Base-by-base conservation (phyloP, 1,140 invertebrate species). In the Drosophila tropicalis region DNA sequence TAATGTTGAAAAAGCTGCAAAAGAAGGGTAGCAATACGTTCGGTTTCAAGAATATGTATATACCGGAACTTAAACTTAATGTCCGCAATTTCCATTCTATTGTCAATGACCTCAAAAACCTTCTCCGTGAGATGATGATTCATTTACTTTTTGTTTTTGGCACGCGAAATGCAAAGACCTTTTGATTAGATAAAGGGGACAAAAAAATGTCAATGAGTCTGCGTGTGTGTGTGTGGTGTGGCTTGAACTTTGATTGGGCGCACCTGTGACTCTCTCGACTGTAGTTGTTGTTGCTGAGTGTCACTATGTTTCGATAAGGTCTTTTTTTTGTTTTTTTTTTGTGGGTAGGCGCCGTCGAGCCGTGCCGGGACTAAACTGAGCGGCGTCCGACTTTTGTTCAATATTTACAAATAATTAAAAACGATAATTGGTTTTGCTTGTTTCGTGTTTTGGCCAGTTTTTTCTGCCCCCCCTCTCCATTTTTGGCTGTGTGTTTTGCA, bases 371-470 rank as follows among this genome's bases (percentile, higher is more conserved):
- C 34, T 12, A 36, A 39, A 13, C 36, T 12, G 36, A 39, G 12
- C 36, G 10, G 36, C 36, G 36, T 39, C 25, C 66, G 41, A 70
- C 66, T 65, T 76, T 54, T 51, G 44, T 54, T 63, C 60, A 85
- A 86, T 85, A 85, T 85, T 86, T 85, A 66, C 82, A 76, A 76
- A 79, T 81, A 81, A 86, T 81, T 85, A 85, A 79, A 75, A 81
- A 62, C 61, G 66, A 67, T 86, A 82, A 86, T 82, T 86, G 82
- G 74, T 76, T 86, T 86, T 86, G 68, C 79, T 72, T 79, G 82
- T 86, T 67, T 9, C 72, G 41, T 56, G 44, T 51, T 51, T 51
- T n/a, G 44, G 17, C 44, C 44, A 70, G 72, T 73, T 84, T 29
- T 29, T 1, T n/a, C n/a, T n/a, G n/a, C n/a, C n/a, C 29, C 5